phyloP scores from a whole-genome alignment of 2,113 vertebrate genomes.

The Eonycteris spelaea region DNA sequence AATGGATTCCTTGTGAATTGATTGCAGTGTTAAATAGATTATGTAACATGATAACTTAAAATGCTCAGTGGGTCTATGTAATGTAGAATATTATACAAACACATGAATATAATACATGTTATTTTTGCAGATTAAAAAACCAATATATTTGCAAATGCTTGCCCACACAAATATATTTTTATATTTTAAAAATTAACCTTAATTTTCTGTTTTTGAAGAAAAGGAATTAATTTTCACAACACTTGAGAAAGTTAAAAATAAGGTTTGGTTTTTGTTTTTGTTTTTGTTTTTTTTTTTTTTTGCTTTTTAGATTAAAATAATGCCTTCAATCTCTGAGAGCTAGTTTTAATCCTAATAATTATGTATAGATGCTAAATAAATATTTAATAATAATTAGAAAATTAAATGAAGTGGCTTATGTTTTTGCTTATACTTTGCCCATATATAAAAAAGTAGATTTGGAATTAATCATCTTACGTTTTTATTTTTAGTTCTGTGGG shows the following conservation, averaged over 20 bases:
- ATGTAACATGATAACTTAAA: slow-evolving; percentile 50
- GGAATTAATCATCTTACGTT: slow-evolving; percentile 23
- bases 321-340: background rate
- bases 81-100: background rate
- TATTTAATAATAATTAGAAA: slow-evolving; percentile 54
- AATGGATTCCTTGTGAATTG: slow-evolving; percentile 70
- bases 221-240: background rate
- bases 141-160: background rate
- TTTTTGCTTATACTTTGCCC: slow-evolving; percentile 48
- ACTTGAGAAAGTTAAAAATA: background rate
- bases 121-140: background rate
- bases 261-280: background rate
- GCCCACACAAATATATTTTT: background rate
- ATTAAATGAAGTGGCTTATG: background rate
- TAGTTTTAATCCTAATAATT: background rate
- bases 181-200: background rate
- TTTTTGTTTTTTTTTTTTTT: slow-evolving; percentile 25
- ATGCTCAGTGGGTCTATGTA: background rate
- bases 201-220: slow-evolving; percentile 15
- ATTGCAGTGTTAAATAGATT: slow-evolving; percentile 49
- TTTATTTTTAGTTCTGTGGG: slow-evolving; percentile 12
- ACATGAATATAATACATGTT: background rate
- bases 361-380: background rate
- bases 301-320: slow-evolving; percentile 40
- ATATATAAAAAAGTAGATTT: background rate